phyloP scores from a whole-genome alignment of 2,797 vertebrate species.

The Pelochelys cantorii region DNA sequence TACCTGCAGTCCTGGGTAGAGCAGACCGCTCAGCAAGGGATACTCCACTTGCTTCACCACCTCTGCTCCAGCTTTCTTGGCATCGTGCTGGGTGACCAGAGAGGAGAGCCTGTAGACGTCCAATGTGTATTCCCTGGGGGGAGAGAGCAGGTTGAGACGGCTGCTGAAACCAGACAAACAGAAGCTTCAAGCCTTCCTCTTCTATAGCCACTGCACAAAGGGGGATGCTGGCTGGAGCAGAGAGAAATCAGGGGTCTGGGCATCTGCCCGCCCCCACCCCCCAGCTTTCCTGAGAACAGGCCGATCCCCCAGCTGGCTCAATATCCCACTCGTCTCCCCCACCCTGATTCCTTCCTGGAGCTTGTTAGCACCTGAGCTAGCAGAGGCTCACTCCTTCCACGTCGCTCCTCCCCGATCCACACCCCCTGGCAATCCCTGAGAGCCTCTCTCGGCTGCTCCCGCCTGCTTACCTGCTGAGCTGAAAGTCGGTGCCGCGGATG shows the following conservation, averaged over 20 bases:
- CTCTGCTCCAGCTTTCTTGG: conserved; percentile 98
- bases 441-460: fast-evolving
- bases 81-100: conserved; percentile 94
- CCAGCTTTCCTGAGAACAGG: neutral
- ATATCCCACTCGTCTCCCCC: neutral
- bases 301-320: neutral
- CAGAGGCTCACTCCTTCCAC: neutral
- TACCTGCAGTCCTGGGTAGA: conserved; percentile 97
- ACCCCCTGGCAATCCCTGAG: no score
- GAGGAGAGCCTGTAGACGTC: conserved; percentile 96
- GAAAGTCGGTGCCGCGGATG: conserved; percentile 92
- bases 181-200: neutral
- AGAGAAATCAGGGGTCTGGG: neutral
- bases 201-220: neutral
- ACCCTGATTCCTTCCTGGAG: neutral
- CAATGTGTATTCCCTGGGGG: conserved; percentile 92
- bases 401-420: neutral
- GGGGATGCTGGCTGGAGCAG: fast-evolving
- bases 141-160: neutral
- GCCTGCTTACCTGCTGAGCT: conserved; percentile 93
- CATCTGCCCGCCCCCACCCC: neutral
- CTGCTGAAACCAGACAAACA: fast-evolving
- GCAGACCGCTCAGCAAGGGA: conserved; percentile 94
- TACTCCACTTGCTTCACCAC: conserved; percentile 99
- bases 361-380: neutral